Base-by-base conservation (phyloP, 2,888 invertebrate genomes). In the Chrysolina oricalcia region DNA sequence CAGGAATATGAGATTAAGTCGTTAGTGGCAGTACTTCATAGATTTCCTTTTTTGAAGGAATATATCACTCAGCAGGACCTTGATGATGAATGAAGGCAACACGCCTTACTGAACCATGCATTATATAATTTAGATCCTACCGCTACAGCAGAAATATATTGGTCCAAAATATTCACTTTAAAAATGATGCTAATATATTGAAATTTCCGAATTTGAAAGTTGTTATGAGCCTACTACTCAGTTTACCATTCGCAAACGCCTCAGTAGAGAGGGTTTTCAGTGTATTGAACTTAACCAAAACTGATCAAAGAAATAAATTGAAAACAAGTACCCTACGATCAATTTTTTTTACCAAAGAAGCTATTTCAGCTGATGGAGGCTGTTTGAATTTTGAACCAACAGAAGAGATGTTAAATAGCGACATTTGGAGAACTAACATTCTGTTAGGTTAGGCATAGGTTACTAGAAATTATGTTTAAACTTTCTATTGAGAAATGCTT, bases 11-110 rank as follows among this genome's bases (percentile, higher is more conserved):
- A 77, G 66, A 65, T 67, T 46, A 78, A 80, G 73, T 70, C 76
- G 21, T 62, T 82, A 27, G 23, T n/a, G 5, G 17, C 15, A 17
- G 64, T 80, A 17, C 46, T 76, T 48, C 23, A 76, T 19, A 79
- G 78, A 71, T 81, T 81, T 75, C 79, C 81, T 11, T 27, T 78
- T 67, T 68, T 76, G 48, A 74, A 76, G 64, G 56, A 70, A 19
- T 67, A 43, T 71, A 56, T 78, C 11, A 64, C 65, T 63, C 10
- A 35, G 15, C 80, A 79, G 71, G 62, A 68, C 5, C 62, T 77
- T 11, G 80, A 80, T 41, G 78, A 81, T 73, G 79, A 81, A 62
- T 81, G 80, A 77, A 62, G 74, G 48, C 46, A 71, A 23, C 78
- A 79, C 70, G 80, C 80, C 46, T 35, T 62, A 23, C 62, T 8